Evolutionary conservation across 2,113 vertebrate genomes (phyloP), one percentile per base, ranked within the genome.

Genomic region (Passer montanus): DNA sequence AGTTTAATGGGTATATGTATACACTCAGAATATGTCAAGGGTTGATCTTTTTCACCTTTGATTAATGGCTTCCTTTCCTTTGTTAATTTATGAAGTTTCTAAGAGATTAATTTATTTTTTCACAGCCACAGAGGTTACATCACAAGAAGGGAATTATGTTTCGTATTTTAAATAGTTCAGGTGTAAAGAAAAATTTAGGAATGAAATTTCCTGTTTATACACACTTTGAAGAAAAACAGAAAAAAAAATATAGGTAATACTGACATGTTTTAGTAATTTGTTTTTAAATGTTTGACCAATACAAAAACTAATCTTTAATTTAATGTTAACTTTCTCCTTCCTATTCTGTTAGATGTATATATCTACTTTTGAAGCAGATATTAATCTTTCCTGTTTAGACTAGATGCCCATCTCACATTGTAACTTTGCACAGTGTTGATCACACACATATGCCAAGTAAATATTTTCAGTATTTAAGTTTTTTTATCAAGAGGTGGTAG

Each of bases 201-300:
- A 79, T 97, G 64, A 97, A 66, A 91, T 95, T 96, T 97, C 95
- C 96, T 98, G 94, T 96, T 97, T 96, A 95, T 89, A 94, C 73
- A 89, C 37, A 74, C 86, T 95, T 95, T 90, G 43, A 83, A 92
- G 66, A 93, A 33, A 92, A 92, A 62, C 4, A 16, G 19, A 46
- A 92, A 28, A 49, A 94, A 56, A 33, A 56, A 41, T 93, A 94
- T 68, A 90, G 50, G 87, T 93, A 97, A 95, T 87, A 47, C 27
- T 95, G 91, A 83, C 66, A 92, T 84, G 83, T 93, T 97, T 97
- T 94, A 95, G 84, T 75, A 28, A 95, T 89, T 73, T 93, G 58
- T 73, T 96, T 92, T 96, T 80, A 93, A 93, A 96, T 93, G 81
- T 96, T 94, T 97, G 91, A 97, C 84, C 83, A 75, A 70, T 41